phyloP scores from a whole-genome alignment of 2,888 invertebrate species.

The Rutpela maculata region DNA sequence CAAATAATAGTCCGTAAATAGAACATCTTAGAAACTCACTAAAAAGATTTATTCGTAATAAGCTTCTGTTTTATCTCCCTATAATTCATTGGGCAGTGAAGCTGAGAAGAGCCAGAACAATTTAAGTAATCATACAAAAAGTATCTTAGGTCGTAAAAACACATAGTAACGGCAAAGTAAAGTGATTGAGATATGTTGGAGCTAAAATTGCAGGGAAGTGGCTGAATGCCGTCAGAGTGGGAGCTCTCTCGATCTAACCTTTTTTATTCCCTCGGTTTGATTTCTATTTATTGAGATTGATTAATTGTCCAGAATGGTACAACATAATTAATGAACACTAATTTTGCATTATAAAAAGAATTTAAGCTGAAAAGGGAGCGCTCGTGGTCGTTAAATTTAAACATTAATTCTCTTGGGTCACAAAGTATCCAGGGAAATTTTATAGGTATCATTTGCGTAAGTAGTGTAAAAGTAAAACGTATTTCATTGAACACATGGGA shows the following conservation, averaged over 20 bases:
- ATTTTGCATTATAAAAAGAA: slow-evolving; percentile 29
- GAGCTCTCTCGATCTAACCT: neutral
- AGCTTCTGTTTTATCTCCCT: slow-evolving; percentile 16
- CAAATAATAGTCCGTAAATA: slow-evolving; percentile 26
- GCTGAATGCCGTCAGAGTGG: neutral
- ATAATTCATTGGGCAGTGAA: slow-evolving; percentile 28
- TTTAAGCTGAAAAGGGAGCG: neutral
- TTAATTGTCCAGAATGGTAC: slow-evolving; percentile 21
- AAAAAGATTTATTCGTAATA: slow-evolving; percentile 18
- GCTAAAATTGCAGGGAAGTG: slow-evolving; percentile 5
- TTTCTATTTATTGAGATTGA: slow-evolving; percentile 37
- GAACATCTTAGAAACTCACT: slow-evolving; percentile 3
- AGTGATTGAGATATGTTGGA: slow-evolving; percentile 27
- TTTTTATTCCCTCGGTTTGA: slow-evolving; percentile 29
- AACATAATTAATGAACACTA: slow-evolving; percentile 34
- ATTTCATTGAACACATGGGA: too few species aligned
- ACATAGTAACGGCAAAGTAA: slow-evolving; percentile 15
- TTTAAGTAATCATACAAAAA: slow-evolving; percentile 20
- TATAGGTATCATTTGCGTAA: neutral
- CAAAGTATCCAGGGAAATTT: neutral
- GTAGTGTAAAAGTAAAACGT: too few species aligned
- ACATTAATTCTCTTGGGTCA: slow-evolving; percentile 16
- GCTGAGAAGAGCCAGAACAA: slow-evolving; percentile 17
- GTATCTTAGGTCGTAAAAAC: slow-evolving; percentile 13
- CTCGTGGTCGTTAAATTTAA: neutral